phyloP scores from a whole-genome alignment of 1,140 invertebrate genomes.

The Atopsyche davidsoni region DNA sequence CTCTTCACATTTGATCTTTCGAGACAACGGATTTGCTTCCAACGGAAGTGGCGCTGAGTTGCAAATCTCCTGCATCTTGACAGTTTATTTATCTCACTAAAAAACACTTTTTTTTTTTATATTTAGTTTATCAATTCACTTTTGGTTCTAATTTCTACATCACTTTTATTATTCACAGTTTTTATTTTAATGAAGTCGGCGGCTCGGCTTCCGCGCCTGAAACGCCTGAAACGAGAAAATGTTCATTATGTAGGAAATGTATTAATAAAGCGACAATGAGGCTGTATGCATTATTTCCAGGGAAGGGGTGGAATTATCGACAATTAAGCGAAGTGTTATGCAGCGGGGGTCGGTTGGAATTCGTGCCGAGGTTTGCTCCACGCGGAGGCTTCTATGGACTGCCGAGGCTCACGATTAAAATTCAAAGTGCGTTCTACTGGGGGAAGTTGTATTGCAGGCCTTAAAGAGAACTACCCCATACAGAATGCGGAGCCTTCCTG shows the following conservation, averaged over 20 bases:
- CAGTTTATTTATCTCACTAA: not conserved
- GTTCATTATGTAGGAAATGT: too few relatives aligned
- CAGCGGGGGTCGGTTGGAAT: conserved; percentile 8
- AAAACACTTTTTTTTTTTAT: conserved; percentile 2
- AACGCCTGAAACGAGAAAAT: too few relatives aligned
- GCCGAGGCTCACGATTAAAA: conserved; percentile 48
- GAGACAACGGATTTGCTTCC: conserved; percentile 44
- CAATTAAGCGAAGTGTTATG: conserved; percentile 22
- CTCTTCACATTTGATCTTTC: conserved; percentile 51
- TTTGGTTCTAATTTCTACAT: not conserved
- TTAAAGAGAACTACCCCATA: not conserved
- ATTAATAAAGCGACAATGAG: conserved; percentile 24
- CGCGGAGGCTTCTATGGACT: conserved; percentile 34
- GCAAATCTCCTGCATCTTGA: conserved; percentile 48
- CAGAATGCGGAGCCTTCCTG: not conserved
- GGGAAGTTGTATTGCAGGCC: conserved; percentile 44
- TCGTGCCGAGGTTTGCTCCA: conserved; percentile 22
- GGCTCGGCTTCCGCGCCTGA: conserved; percentile 1
- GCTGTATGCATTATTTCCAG: not conserved
- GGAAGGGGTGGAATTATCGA: conserved; percentile 25
- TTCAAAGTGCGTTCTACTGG: conserved; percentile 49
- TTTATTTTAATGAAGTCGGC: conserved; percentile 1
- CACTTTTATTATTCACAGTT: not conserved
- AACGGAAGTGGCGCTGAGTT: conserved; percentile 46
- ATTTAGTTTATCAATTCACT: not conserved